Conservation (phyloP, 2,113 vertebrate species). For the Lagopus leucura region DNA sequence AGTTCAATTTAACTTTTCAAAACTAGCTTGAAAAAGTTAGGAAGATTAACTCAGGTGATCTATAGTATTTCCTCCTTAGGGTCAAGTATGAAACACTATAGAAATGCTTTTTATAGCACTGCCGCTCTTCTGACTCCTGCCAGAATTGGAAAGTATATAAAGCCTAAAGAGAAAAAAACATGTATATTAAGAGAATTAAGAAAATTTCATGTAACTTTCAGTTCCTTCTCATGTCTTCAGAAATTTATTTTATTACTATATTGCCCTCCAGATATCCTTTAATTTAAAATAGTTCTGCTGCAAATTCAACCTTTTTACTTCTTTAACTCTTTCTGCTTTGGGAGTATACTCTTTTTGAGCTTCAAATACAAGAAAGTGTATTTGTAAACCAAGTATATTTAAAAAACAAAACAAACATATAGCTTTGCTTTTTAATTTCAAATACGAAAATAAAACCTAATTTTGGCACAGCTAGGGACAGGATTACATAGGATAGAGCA, state of each 20-base stretch:
- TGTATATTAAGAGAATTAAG: constrained; percentile 23
- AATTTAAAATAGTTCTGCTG: constrained; percentile 8
- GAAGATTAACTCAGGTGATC: neutral
- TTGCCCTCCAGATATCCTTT: neutral
- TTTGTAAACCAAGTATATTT: neutral
- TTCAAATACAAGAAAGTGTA: neutral
- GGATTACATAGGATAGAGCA: neutral
- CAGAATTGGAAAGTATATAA: neutral
- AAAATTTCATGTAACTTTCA: constrained; percentile 23
- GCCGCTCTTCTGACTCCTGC: neutral
- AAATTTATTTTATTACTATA: constrained; percentile 18
- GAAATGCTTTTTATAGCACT: neutral
- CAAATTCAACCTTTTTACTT: neutral
- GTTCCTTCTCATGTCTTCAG: neutral
- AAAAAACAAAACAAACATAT: neutral
- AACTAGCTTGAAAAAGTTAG: neutral
- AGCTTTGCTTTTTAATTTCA: neutral
- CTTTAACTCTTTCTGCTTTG: neutral
- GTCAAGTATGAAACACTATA: neutral
- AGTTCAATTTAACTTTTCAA: constrained; percentile 18
- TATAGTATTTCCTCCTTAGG: neutral
- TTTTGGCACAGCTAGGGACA: neutral
- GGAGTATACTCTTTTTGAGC: neutral
- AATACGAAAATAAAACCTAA: neutral
- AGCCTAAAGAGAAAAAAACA: neutral